Base-by-base conservation (phyloP, 2,888 invertebrate species). In the Lasioglossum pauxillum region DNA sequence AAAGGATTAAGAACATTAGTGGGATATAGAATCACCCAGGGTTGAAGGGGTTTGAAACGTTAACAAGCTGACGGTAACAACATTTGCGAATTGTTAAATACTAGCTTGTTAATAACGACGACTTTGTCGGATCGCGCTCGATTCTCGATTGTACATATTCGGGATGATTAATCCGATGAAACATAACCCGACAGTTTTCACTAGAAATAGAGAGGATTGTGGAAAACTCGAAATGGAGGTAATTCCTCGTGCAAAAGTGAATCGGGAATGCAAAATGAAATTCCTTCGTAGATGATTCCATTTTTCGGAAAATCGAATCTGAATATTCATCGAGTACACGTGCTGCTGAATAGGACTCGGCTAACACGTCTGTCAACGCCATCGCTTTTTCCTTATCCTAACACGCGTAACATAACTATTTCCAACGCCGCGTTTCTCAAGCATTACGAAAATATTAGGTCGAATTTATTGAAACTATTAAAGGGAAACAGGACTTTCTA, bases 251-350 rank as follows among this genome's bases (percentile, higher is more conserved):
- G 35, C 8, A 67, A 69, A 69, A 69, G 12, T 19, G 38, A 69
- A 38, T 69, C 2, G 35, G 19, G 12, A 38, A 10, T 38, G 35
- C 4, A 1, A 69, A 69, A 69, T 69, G 69, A 69, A 69, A 69
- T 69, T 69, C 23, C 69, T 38, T 23, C 38, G 38, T 38, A 23
- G 23, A 38, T 23, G 3, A 69, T 38, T 69, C 69, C 69, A 38
- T 69, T 69, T 38, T 69, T 38, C 23, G 10, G 35, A 69, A 69
- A 69, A 69, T 69, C 67, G 67, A 38, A 35, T 23, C 23, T 69
- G 69, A 69, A 69, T 69, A 69, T 69, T 69, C 69, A 69, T 69
- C 38, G 35, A 23, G 12, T 69, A 69, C 69, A 69, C 69, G 69
- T 23, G 23, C 69, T 38, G 69, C 23, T 19, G 69, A 69, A 38